Conservation (phyloP, 2,888 invertebrate species). For the Amphipyra tragopoginis region DNA sequence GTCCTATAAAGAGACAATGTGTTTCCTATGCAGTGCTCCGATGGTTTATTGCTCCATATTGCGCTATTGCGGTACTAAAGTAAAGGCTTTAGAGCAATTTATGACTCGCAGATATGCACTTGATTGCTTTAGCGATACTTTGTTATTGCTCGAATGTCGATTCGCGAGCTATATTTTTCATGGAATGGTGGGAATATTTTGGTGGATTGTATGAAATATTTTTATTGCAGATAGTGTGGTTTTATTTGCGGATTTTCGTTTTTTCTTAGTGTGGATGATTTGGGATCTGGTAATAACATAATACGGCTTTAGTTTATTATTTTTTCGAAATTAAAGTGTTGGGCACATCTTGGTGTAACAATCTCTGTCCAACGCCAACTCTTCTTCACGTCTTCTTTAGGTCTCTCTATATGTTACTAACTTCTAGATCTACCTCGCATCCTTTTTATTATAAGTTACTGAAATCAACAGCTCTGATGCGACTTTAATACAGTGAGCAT, state of each 20-base stretch:
- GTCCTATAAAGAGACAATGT: conserved; percentile 46
- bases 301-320: too few relatives aligned
- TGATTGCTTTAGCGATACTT: conserved; percentile 38
- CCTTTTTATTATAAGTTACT: too few relatives aligned
- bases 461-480: too few relatives aligned
- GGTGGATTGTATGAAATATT: conserved; percentile 18
- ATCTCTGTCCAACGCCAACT: too few relatives aligned
- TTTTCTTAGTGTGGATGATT: neutral
- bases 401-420: too few relatives aligned
- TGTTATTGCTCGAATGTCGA: conserved; percentile 29
- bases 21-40: conserved; percentile 30
- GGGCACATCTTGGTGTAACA: too few relatives aligned
- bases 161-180: conserved; percentile 34
- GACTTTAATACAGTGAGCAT: too few relatives aligned
- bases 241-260: neutral
- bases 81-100: conserved; percentile 48
- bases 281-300: too few relatives aligned
- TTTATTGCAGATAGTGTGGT: conserved; percentile 1
- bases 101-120: conserved; percentile 37
- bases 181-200: conserved; percentile 15
- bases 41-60: conserved; percentile 42
- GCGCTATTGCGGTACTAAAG: conserved; percentile 32
- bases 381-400: too few relatives aligned
- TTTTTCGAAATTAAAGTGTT: too few relatives aligned
- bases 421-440: too few relatives aligned